phyloP scores from a whole-genome alignment of 2,797 vertebrate genomes.

The Vultur gryphus region DNA sequence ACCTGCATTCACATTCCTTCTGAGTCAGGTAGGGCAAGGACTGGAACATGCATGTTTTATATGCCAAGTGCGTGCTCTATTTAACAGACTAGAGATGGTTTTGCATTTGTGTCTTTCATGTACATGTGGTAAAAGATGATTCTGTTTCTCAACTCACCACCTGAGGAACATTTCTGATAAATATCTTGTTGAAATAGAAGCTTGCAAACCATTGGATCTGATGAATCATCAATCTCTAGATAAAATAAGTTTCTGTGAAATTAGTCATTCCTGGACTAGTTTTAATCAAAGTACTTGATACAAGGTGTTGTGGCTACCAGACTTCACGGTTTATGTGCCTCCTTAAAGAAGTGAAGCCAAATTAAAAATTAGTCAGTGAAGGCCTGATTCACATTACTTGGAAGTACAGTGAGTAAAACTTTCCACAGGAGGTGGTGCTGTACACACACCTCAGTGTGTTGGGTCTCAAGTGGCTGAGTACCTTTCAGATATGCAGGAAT shows the following conservation, averaged over 20 bases:
- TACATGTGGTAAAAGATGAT: background rate
- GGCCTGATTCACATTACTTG: background rate
- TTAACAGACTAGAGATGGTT: background rate
- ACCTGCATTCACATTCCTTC: background rate
- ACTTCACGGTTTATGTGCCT: background rate
- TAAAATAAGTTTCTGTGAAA: background rate
- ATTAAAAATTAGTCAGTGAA: background rate
- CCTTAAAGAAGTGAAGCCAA: background rate
- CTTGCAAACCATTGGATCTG: background rate
- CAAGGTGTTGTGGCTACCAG: background rate
- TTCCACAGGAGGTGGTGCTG: slow-evolving; percentile 53
- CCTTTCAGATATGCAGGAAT: background rate
- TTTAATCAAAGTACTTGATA: background rate
- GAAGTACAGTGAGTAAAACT: slow-evolving; percentile 3
- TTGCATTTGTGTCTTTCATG: background rate
- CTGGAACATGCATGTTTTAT: background rate
- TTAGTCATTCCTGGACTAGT: background rate
- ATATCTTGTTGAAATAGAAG: background rate
- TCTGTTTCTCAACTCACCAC: background rate
- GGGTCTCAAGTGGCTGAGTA: background rate
- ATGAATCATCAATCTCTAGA: background rate
- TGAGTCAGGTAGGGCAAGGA: background rate
- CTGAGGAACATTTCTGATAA: background rate
- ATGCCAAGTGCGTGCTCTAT: background rate
- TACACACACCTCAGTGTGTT: background rate